These are phyloP conservation scores for Cichladusa arquata DNA, from an alignment of 2,113 vertebrate species.

Conservation along the genomic window DNA sequence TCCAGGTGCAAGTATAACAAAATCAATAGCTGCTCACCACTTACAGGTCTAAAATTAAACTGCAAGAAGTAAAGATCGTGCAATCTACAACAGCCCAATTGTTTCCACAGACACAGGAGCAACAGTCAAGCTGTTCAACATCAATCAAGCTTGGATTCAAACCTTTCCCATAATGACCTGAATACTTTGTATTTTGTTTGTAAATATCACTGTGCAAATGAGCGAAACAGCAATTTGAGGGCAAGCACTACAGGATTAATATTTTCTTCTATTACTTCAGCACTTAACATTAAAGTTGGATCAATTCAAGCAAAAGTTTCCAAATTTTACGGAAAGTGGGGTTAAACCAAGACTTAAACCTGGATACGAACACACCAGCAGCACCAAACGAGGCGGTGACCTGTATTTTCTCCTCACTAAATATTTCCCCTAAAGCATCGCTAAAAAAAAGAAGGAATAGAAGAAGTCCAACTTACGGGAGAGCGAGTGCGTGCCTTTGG, in stretches of 20 bases:
- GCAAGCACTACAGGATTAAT: background rate
- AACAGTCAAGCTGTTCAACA: background rate
- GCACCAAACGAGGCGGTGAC: accelerated
- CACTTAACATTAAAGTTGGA: background rate
- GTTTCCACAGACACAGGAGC: background rate
- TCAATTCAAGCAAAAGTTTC: background rate
- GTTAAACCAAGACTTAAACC: background rate
- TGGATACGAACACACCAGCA: background rate
- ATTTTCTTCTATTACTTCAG: background rate
- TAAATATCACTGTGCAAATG: background rate
- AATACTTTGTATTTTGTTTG: background rate
- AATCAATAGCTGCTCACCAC: background rate
- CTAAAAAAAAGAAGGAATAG: background rate
- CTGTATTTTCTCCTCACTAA: background rate
- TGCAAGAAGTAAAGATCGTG: background rate
- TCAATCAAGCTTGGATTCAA: background rate
- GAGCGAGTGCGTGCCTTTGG: constrained; percentile 91
- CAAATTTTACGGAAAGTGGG: background rate
- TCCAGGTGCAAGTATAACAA: background rate
- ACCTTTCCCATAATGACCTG: background rate
- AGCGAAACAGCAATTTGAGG: background rate
- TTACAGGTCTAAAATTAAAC: background rate
- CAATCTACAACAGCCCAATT: background rate
- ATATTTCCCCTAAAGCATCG: background rate
- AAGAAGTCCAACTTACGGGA: constrained; percentile 85